Evolutionary conservation across 2,888 invertebrate species (phyloP), one percentile per base, ranked within the genome.

Genomic region (Acronicta leporina): DNA sequence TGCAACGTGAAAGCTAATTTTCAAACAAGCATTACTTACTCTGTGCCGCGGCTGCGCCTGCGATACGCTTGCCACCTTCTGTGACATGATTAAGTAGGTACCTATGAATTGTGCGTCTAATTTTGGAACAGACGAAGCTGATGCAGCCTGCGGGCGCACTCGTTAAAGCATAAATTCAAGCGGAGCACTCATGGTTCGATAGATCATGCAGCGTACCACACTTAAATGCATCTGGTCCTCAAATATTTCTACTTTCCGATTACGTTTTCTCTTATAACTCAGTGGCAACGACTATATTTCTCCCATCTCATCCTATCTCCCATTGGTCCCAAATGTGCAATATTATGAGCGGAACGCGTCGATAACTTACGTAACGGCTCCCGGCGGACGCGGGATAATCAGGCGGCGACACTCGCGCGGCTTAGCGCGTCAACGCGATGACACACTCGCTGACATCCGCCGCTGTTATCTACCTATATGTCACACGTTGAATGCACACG

Each of bases 51-150:
- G 33, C 11, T 33, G 33, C 11, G 11, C 33, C 11, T 11, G 33
- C 9, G 10, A 30, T 10, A 30, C 30, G 10, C 10, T 0, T 8
- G 30, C 10, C 33, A 33, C 14, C 8, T 16, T 49, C 59, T 82
- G 72, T 80, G 73, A 83, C 83, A 80, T 74, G 77, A 82, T 33
- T 33, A 80, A 69, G 55, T 33, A 80, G 68, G 55, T 76, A 77
- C 20, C 20, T 20, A 20, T 87, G 87, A 89, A 87, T 88, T 87
- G 88, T 88, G 86, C 78, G 72, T 82, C 70, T 86, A 87, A 86
- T 87, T 81, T 82, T 72, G 78, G 61, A 73, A 73, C 68, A 49
- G 11, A 33, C 30, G 9, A 8, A 7, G 9, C 4, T 33, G 54
- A 56, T 66, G 54, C 74, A 61, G 49, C 54, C 52, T 52, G 27